A percentile compares a stretch with the other conserved stretches of the same genome.
Evolutionary conservation across 2,888 invertebrate species (phyloP).

Genomic region (Ferrisia virgata): DNA sequence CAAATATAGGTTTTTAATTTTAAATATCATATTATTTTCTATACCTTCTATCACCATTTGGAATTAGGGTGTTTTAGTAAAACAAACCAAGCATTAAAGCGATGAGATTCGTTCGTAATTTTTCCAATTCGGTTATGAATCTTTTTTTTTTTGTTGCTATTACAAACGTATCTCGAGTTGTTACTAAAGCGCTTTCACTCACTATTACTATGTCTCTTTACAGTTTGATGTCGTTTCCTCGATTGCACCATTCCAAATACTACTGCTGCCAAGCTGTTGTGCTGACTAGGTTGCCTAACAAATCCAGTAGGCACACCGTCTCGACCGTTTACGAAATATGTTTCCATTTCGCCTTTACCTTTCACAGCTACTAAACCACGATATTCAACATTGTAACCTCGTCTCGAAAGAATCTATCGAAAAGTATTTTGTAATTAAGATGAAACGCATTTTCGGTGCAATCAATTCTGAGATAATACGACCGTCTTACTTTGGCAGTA

Average conservation of each 20-base stretch:
- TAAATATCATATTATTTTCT: too few species aligned
- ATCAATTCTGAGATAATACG: neutral
- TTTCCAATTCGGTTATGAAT: neutral
- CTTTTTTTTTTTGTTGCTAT: neutral
- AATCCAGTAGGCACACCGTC: slow-evolving; percentile 61
- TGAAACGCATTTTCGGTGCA: neutral
- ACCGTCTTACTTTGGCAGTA: slow-evolving; percentile 65
- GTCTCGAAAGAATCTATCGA: slow-evolving; percentile 67
- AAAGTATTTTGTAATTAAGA: neutral
- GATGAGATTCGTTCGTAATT: neutral
- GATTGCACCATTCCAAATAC: slow-evolving; percentile 87
- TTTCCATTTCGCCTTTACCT: slow-evolving; percentile 94
- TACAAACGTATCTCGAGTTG: neutral
- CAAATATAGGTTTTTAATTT: too few species aligned
- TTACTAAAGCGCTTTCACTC: slow-evolving; percentile 45
- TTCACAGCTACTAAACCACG: slow-evolving; percentile 88
- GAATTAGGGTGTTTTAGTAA: neutral
- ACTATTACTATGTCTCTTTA: slow-evolving; percentile 50
- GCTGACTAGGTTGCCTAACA: slow-evolving; percentile 67
- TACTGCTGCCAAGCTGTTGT: slow-evolving; percentile 77
- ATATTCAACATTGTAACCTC: slow-evolving; percentile 70
- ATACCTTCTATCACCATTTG: neutral
- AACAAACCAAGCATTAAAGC: neutral
- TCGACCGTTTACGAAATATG: slow-evolving; percentile 80
- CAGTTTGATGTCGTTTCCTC: slow-evolving; percentile 62